These are phyloP conservation scores for Lathronympha strigana DNA, from an alignment of 2,888 invertebrate genomes.

Conservation along the genomic window DNA sequence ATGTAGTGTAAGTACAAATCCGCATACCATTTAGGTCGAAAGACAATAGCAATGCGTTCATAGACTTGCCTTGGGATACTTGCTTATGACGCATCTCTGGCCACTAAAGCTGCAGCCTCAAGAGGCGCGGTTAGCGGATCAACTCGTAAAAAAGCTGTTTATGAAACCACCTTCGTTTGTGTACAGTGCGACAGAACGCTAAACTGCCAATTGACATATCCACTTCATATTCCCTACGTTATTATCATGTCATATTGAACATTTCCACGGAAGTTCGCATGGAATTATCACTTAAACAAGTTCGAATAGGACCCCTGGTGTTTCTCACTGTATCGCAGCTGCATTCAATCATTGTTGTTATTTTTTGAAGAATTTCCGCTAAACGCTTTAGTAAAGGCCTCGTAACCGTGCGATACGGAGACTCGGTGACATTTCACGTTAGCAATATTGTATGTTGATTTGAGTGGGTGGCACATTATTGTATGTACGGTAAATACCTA, in stretches of 20 bases:
- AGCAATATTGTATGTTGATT: slow-evolving; percentile 4
- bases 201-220: too few species aligned
- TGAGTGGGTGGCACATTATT: slow-evolving; percentile 8
- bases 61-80: slow-evolving; percentile 33
- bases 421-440: slow-evolving; percentile 19
- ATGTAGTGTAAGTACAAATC: slow-evolving; percentile 27
- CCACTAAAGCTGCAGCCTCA: not conserved
- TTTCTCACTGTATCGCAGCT: too few species aligned
- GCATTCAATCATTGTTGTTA: not conserved
- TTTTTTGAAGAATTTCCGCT: not conserved
- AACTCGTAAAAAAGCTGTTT: too few species aligned
- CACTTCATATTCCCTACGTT: too few species aligned
- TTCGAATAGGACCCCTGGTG: too few species aligned
- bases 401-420: too few species aligned
- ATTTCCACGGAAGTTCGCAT: too few species aligned
- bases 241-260: too few species aligned
- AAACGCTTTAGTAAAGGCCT: not conserved
- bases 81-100: slow-evolving; percentile 24
- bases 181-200: too few species aligned
- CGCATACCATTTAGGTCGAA: slow-evolving; percentile 36
- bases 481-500: not conserved
- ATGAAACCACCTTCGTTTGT: too few species aligned
- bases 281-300: too few species aligned
- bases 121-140: not conserved
- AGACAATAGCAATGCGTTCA: slow-evolving; percentile 35